phyloP scores from a whole-genome alignment of 2,797 vertebrate genomes.

The Micromesistius poutassou region DNA sequence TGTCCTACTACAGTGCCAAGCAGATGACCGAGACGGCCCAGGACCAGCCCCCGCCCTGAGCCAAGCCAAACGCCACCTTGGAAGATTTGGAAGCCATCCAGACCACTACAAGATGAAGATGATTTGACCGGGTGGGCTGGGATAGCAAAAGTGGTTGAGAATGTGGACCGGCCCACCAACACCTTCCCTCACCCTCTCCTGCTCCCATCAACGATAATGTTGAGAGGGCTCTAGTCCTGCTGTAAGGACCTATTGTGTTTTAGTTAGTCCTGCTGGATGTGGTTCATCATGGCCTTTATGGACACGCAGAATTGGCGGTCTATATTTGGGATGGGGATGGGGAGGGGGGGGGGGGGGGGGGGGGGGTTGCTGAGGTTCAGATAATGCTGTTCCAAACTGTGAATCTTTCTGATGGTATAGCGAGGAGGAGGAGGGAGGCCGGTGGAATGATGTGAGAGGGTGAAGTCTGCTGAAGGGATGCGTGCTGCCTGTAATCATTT shows the following conservation, averaged over 20 bases:
- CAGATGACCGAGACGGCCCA: constrained; percentile 81
- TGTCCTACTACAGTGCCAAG: constrained; percentile 89
- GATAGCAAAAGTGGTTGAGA: constrained; percentile 3
- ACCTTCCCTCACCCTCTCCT: neutral
- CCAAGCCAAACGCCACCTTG: neutral
- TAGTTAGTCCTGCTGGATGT: neutral
- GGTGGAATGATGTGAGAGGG: constrained; percentile 12
- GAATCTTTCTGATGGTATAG: neutral
- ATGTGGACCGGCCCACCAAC: neutral
- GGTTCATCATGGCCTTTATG: constrained; percentile 15
- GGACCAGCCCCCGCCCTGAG: constrained; percentile 59
- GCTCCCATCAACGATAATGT: neutral
- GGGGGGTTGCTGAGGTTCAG: constrained; percentile 34
- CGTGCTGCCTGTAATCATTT: neutral
- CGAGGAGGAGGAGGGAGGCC: neutral
- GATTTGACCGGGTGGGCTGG: constrained; percentile 22
- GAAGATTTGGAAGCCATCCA: neutral
- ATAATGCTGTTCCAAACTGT: constrained; percentile 34
- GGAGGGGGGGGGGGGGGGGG: neutral
- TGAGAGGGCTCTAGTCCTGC: neutral
- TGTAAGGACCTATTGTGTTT: neutral
- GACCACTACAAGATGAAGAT: constrained; percentile 21
- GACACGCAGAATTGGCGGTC: neutral
- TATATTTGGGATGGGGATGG: neutral
- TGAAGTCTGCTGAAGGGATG: constrained; percentile 27